Base-by-base conservation (phyloP, 2,888 invertebrate genomes). In the Dascillus cervinus region DNA sequence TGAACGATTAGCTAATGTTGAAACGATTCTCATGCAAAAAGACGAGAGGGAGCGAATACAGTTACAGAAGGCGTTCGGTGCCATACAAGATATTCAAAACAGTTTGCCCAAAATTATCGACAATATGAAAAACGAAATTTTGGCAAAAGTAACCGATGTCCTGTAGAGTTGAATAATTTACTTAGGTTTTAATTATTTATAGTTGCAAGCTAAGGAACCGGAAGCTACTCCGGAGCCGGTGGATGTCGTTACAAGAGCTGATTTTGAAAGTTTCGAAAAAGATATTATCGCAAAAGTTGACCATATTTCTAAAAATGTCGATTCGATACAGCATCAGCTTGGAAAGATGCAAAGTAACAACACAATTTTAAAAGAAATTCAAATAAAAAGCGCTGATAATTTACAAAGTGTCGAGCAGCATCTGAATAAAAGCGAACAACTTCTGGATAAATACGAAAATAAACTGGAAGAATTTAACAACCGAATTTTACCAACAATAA, bases 1-100 rank as follows among this genome's bases (percentile, higher is more conserved):
- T 49, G 85, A 86, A 41, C 69, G 83, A 34, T 65, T 87, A 29
- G 78, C 78, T 8, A 80, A 80, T 44, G 79, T 87, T 3, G 86
- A 87, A 60, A 82, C 82, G 26, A 74, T 82, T 56, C 64, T 86
- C 29, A 71, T 82, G 49, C 77, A 80, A 73, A 77, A 72, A 60
- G 79, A 81, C 49, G 79, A 79, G 55, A 65, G 75, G 33, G 79
- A 79, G 49, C 70, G 75, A 41, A 66, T 67, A 22, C 75, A 77
- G 27, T 68, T 77, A 41, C 74, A 75, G 49, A 77, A 77, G 53
- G 77, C 74, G 0, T 69, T 71, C 27, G 77, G 77, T 37, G 67
- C 70, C 2, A 62, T 81, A 13, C 66, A 70, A 33, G 65, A 69
- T 38, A 52, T 73, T 32, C 66, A 71, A 42, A 64, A 53, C 29